Conservation (phyloP, 2,888 invertebrate species). For the Epinotia demarniana region DNA sequence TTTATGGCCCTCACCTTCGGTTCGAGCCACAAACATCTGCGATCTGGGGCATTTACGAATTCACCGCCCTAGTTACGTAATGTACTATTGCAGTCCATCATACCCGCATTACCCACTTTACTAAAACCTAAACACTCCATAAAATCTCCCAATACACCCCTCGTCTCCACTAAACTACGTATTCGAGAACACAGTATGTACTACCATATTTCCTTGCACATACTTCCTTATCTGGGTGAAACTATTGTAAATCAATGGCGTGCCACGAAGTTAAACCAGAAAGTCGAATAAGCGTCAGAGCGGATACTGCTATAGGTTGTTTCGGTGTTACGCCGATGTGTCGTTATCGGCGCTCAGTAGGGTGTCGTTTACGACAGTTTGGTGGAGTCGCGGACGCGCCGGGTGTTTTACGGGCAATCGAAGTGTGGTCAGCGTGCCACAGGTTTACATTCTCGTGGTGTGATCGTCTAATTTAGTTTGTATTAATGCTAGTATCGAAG, state of each 20-base stretch:
- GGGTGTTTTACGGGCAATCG: conserved; percentile 30
- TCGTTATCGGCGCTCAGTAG: conserved; percentile 24
- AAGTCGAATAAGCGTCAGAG: conserved; percentile 7
- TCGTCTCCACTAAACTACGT: conserved; percentile 3
- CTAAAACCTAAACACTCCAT: conserved; percentile 24
- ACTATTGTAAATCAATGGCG: conserved; percentile 29
- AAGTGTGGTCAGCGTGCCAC: conserved; percentile 30
- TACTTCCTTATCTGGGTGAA: conserved; percentile 6
- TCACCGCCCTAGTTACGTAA: no score
- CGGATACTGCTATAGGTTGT: background rate
- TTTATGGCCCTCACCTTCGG: no score
- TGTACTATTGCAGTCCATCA: conserved; percentile 23
- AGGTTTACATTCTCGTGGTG: background rate
- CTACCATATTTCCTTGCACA: background rate
- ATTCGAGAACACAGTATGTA: conserved; percentile 1
- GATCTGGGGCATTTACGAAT: no score
- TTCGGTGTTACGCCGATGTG: background rate
- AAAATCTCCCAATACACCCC: conserved; percentile 20
- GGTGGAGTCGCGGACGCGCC: conserved; percentile 27
- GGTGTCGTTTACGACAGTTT: conserved; percentile 38
- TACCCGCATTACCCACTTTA: conserved; percentile 25
- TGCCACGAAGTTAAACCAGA: background rate
- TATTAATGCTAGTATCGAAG: no score
- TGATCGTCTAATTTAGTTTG: background rate
- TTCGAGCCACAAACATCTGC: no score